Evolutionary conservation across 2,113 vertebrate genomes (phyloP).

Genomic region (Ranitomeya imitator): DNA sequence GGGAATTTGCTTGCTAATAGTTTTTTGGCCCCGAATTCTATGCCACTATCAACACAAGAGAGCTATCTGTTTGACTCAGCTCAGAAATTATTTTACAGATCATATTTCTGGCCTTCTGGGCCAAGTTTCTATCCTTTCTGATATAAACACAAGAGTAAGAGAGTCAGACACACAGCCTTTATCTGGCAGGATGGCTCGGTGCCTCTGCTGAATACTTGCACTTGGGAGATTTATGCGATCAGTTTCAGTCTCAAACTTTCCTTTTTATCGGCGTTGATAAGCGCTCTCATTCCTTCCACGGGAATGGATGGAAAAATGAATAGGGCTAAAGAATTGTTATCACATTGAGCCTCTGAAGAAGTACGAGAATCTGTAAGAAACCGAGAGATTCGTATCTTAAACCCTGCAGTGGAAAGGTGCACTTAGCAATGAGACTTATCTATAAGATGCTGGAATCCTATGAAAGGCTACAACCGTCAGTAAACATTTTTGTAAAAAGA

Average conservation of each 20-base stretch:
- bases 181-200: conserved; percentile 45
- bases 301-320: conserved; percentile 44
- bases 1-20: conserved; percentile 47
- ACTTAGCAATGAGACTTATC: conserved; percentile 7
- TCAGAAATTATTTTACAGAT: conserved; percentile 44
- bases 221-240: conserved; percentile 41
- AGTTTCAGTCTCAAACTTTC: conserved; percentile 40
- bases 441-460: background rate
- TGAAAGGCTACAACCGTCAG: background rate
- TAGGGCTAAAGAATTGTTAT: conserved; percentile 43
- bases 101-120: conserved; percentile 29
- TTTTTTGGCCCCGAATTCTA: conserved; percentile 18
- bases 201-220: conserved; percentile 38
- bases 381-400: conserved; percentile 47
- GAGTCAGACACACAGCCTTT: conserved; percentile 27
- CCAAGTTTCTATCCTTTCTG: conserved; percentile 49
- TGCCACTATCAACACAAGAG: conserved; percentile 25
- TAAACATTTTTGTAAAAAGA: background rate
- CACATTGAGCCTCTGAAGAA: conserved; percentile 50
- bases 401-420: conserved; percentile 45
- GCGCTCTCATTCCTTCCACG: conserved; percentile 49
- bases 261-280: conserved; percentile 37
- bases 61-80: conserved; percentile 44
- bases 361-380: conserved; percentile 27
- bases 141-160: conserved; percentile 49